Evolutionary conservation across 1,140 invertebrate species (phyloP).

Genomic region (Drosophila gunungcola): DNA sequence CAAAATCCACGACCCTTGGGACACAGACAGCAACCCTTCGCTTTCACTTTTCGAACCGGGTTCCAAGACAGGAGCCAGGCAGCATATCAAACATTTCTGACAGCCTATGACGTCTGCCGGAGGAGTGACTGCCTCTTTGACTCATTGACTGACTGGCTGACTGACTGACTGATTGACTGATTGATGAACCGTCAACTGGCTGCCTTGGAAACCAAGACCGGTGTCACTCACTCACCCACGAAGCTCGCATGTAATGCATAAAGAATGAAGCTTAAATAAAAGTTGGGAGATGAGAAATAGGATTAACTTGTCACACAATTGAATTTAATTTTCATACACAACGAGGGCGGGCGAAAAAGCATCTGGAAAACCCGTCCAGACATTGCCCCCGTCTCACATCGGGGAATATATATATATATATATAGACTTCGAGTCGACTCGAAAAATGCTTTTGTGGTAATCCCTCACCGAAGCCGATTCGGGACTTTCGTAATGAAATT

Average conservation of each 20-base stretch:
- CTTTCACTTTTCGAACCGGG: constrained; percentile 65
- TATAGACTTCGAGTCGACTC: constrained; percentile 2
- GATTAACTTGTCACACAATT: constrained; percentile 84
- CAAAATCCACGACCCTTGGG: constrained; percentile 17
- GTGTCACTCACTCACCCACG: constrained; percentile 17
- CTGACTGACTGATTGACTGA: constrained; percentile 48
- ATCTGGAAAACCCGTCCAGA: constrained; percentile 44
- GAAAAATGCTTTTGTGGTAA: constrained; percentile 68
- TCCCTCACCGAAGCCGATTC: constrained; percentile 35
- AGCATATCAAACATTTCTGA: constrained; percentile 79
- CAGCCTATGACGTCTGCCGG: constrained; percentile 49
- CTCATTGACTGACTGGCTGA: constrained; percentile 33
- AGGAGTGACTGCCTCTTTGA: constrained; percentile 18
- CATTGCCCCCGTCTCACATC: constrained; percentile 38
- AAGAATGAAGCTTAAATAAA: constrained; percentile 84
- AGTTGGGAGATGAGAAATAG: constrained; percentile 82
- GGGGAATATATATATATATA: constrained; percentile 55
- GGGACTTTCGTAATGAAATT: constrained; percentile 72
- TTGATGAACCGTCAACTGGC: constrained; percentile 44
- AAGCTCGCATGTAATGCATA: constrained; percentile 76
- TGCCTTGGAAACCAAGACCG: constrained; percentile 38
- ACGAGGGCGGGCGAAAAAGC: constrained; percentile 37
- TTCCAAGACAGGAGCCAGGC: constrained; percentile 14
- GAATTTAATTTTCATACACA: constrained; percentile 82
- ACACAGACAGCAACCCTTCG: constrained; percentile 64